Evolutionary conservation across 2,113 vertebrate genomes (phyloP).

Genomic region (Odontesthes bonariensis): DNA sequence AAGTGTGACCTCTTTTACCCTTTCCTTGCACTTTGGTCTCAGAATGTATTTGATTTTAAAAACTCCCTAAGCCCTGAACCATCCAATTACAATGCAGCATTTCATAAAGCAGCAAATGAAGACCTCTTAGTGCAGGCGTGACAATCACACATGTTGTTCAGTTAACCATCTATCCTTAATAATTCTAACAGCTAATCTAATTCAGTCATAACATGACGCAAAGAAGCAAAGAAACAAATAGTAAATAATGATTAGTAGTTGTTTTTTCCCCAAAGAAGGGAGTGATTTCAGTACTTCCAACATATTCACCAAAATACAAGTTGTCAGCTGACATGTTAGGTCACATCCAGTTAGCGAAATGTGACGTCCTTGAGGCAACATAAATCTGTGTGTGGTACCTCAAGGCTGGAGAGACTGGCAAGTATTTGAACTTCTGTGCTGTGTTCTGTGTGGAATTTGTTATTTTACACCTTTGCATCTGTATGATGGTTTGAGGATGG

Average conservation of each 20-base stretch:
- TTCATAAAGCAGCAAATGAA: slow-evolving; percentile 43
- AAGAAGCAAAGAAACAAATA: not conserved
- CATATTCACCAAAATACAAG: not conserved
- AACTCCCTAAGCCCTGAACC: slow-evolving; percentile 58
- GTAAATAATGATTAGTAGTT: not conserved
- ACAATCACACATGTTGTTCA: not conserved
- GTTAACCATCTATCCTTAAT: not conserved
- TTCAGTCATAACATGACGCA: not conserved
- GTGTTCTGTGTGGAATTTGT: slow-evolving; percentile 38
- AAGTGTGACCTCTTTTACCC: slow-evolving; percentile 56
- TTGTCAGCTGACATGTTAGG: slow-evolving; percentile 34
- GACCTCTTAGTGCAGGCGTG: not conserved
- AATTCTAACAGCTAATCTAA: not conserved
- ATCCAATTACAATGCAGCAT: slow-evolving; percentile 49
- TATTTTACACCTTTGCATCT: not conserved
- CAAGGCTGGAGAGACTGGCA: slow-evolving; percentile 23
- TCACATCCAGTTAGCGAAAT: slow-evolving; percentile 51
- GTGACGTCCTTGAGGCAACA: slow-evolving; percentile 2
- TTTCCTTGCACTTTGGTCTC: slow-evolving; percentile 60
- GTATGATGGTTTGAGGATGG: slow-evolving; percentile 1
- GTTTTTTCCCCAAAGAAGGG: not conserved
- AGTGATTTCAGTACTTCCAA: slow-evolving; percentile 23
- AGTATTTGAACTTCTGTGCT: slow-evolving; percentile 24
- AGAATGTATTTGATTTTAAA: slow-evolving; percentile 71
- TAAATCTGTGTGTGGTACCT: slow-evolving; percentile 44